These are phyloP conservation scores for Hozukius guyotensis DNA, from an alignment of 2,797 vertebrate species.

Conservation along the genomic window DNA sequence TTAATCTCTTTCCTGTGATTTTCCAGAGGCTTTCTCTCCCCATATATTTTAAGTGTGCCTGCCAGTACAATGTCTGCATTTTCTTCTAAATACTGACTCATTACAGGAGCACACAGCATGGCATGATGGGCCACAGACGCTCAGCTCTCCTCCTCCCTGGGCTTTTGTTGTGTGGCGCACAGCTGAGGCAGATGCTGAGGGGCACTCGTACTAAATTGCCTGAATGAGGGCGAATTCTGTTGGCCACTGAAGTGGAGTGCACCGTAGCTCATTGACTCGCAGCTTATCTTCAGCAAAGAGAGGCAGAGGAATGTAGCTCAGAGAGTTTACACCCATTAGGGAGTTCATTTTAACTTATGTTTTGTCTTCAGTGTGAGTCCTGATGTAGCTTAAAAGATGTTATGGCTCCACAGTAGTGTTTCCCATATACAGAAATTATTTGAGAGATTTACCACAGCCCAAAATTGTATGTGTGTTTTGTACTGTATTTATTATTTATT, in stretches of 20 bases:
- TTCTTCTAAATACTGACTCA: slow-evolving; percentile 77
- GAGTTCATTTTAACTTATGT: slow-evolving; percentile 34
- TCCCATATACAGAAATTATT: not conserved
- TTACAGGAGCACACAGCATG: slow-evolving; percentile 69
- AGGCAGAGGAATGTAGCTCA: slow-evolving; percentile 45
- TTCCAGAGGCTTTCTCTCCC: not conserved
- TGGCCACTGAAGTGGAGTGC: slow-evolving; percentile 69
- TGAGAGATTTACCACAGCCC: not conserved
- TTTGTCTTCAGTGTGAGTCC: slow-evolving; percentile 23
- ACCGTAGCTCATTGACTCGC: slow-evolving; percentile 62
- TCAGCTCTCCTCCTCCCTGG: slow-evolving; percentile 62
- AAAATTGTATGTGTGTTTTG: not conserved
- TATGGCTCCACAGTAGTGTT: not conserved
- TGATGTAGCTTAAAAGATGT: slow-evolving; percentile 8
- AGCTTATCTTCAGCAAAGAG: slow-evolving; percentile 60
- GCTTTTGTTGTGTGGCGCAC: slow-evolving; percentile 74
- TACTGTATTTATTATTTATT: not conserved
- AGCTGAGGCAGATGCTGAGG: slow-evolving; percentile 82
- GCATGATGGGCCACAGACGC: slow-evolving; percentile 74
- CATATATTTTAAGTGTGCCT: slow-evolving; percentile 45
- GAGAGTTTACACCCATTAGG: slow-evolving; percentile 38
- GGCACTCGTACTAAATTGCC: slow-evolving; percentile 78
- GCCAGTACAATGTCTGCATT: slow-evolving; percentile 48
- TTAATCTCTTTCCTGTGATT: slow-evolving; percentile 22
- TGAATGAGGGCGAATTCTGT: slow-evolving; percentile 76